Percentiles rank a stretch among this genome's conserved stretches.
These are phyloP conservation scores for Centroberyx gerrardi DNA, from an alignment of 2,797 vertebrate genomes.

Conservation along the genomic window DNA sequence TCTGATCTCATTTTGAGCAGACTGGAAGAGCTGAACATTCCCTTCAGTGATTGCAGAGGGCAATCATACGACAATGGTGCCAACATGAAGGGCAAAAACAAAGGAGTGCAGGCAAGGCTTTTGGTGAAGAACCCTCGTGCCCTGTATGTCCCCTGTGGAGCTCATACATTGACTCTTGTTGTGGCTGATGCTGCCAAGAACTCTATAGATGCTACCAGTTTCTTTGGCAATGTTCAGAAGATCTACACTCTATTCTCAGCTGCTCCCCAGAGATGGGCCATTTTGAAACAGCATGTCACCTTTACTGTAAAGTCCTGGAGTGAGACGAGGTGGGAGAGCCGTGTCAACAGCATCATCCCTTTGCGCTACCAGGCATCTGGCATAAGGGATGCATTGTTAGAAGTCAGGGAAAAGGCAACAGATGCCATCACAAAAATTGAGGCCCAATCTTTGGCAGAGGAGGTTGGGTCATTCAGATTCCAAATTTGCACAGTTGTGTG, in stretches of 20 bases:
- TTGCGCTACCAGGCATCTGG: constrained; percentile 15
- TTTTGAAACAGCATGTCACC: constrained; percentile 1
- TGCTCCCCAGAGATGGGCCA: constrained; percentile 4
- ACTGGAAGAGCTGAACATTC: constrained; percentile 51
- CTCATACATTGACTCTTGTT: constrained; percentile 13
- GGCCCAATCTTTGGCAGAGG: constrained; percentile 15
- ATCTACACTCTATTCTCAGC: constrained; percentile 25
- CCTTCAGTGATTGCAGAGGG: constrained; percentile 49
- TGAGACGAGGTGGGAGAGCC: constrained; percentile 31
- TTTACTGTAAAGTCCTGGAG: constrained; percentile 24
- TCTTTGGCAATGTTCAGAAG: constrained; percentile 25
- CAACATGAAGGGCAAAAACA: constrained; percentile 37
- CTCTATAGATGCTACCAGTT: constrained; percentile 11
- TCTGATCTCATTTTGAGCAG: constrained; percentile 41
- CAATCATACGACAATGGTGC: constrained; percentile 54
- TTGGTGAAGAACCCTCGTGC: background rate
- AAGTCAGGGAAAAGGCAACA: constrained; percentile 12
- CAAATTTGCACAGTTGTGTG: constrained; percentile 17
- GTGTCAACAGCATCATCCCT: constrained; percentile 18
- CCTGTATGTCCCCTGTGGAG: constrained; percentile 21
- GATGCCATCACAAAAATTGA: constrained; percentile 3
- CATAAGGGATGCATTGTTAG: constrained; percentile 12
- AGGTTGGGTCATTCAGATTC: constrained; percentile 26
- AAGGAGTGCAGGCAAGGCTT: constrained; percentile 17
- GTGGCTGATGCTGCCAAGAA: constrained; percentile 18